phyloP scores from a whole-genome alignment of 2,797 vertebrate species.

The Balearica regulorum region DNA sequence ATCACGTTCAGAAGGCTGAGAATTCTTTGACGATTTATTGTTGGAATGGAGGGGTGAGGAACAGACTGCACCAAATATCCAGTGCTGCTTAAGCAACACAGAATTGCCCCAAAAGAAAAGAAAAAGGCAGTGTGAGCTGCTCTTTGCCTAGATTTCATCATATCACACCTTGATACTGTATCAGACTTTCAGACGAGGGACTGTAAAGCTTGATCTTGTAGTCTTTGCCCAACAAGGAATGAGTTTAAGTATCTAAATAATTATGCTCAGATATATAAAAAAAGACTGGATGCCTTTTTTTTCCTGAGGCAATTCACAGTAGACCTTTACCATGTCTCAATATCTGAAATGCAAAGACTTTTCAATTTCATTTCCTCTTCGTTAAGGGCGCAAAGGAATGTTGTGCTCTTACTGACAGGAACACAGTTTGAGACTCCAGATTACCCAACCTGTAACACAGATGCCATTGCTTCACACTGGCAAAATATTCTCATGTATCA shows the following conservation, averaged over 20 bases:
- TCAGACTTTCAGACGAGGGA: background rate
- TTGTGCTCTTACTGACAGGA: background rate
- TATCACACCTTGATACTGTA: background rate
- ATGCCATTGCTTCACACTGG: background rate
- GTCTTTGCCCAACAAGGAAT: background rate
- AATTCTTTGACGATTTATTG: background rate
- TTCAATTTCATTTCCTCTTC: background rate
- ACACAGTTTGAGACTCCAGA: background rate
- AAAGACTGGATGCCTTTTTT: background rate
- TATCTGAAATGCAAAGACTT: conserved; percentile 12
- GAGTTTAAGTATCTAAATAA: background rate
- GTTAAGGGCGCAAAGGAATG: background rate
- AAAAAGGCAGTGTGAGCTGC: background rate
- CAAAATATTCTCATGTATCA: background rate
- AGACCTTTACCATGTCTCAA: background rate
- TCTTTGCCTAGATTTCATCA: conserved; percentile 3
- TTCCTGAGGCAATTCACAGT: background rate
- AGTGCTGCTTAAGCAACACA: background rate
- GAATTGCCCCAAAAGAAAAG: background rate
- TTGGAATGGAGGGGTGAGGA: background rate
- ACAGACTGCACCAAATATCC: background rate
- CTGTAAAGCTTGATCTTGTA: background rate
- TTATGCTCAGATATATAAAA: background rate
- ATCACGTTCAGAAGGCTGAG: background rate
- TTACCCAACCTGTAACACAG: background rate